Evolutionary conservation across 2,113 vertebrate genomes (phyloP), one percentile per base, ranked within the genome.

Genomic region (Aegithalos caudatus): DNA sequence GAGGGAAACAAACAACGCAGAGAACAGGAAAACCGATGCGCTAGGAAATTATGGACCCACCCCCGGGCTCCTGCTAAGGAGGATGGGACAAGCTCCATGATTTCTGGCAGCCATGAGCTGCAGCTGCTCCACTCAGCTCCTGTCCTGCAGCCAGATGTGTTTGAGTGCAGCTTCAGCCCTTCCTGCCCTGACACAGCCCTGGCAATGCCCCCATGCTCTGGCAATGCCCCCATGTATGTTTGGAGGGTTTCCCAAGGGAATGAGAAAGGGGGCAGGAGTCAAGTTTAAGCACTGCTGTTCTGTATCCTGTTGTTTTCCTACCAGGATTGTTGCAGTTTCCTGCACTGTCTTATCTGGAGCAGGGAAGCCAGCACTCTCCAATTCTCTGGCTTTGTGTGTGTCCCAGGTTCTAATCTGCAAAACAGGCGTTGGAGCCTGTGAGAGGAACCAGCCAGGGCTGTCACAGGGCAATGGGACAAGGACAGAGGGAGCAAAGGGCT

Each of bases 291-390:
- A 31, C 80, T 92, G 92, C 66, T 91, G 81, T 14, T 80, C 69
- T 93, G 45, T 56, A 96, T 97, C 96, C 96, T 97, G 93, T 95
- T 97, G 89, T 96, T 97, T 96, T 97, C 80, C 88, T 84, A 5
- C 28, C 4, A 23, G 88, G 80, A 96, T 94, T 95, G 95, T 95
- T 95, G 53, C 76, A 21, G 80, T 76, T 97, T 96, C 96, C 96
- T 93, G 95, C 92, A 24, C 76, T 96, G 93, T 95, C 92, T 95
- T 96, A 94, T 96, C 95, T 94, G 69, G 88, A 69, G 82, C 73
- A 28, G 88, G 81, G 74, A 92, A 94, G 88, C 20, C 93, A 65
- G 53, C 5, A 5, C 70, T 54, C 77, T 86, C 27, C 1, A 25
- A 2, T 86, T 83, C 44, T 38, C 84, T 82, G 47, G 54, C 66